Percentiles rank a stretch among this genome's conserved stretches.
phyloP scores from a whole-genome alignment of 2,113 vertebrate species.

The Malurus alboscapulatus region DNA sequence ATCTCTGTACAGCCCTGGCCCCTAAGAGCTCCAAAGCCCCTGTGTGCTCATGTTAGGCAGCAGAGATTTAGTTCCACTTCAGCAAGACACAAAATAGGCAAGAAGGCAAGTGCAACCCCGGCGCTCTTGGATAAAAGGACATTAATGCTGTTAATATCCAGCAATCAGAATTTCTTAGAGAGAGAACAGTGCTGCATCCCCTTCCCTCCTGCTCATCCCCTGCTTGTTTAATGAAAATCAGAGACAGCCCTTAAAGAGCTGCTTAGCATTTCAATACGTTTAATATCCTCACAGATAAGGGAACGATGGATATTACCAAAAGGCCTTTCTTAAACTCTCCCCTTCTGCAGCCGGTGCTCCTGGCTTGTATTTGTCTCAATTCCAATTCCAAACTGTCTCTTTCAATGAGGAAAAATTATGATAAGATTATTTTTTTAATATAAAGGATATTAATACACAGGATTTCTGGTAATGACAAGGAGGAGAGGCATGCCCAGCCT shows the following conservation, averaged over 20 bases:
- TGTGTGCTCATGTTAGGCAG: neutral
- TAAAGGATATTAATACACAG: slow-evolving; percentile 28
- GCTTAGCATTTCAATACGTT: slow-evolving; percentile 64
- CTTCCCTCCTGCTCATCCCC: slow-evolving; percentile 38
- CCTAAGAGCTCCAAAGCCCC: neutral
- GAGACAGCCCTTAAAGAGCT: slow-evolving; percentile 60
- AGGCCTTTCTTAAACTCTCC: slow-evolving; percentile 33
- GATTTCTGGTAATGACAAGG: slow-evolving; percentile 35
- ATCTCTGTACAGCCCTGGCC: neutral
- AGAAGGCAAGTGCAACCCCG: neutral
- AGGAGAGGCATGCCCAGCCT: neutral
- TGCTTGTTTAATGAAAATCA: slow-evolving; percentile 58
- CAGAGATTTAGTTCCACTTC: slow-evolving; percentile 14
- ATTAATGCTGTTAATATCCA: slow-evolving; percentile 46
- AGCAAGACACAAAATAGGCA: slow-evolving; percentile 32
- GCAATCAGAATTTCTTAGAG: slow-evolving; percentile 45
- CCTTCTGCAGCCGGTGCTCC: neutral
- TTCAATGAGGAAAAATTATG: slow-evolving; percentile 36
- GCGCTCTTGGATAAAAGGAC: neutral
- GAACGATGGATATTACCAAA: slow-evolving; percentile 43
- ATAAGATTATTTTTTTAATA: slow-evolving; percentile 29
- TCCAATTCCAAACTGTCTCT: slow-evolving; percentile 18
- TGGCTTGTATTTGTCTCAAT: slow-evolving; percentile 35
- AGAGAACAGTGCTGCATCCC: neutral
- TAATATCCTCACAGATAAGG: slow-evolving; percentile 61